Evolutionary conservation across 2,888 invertebrate species (phyloP).

Genomic region (Drosophila quinaria): DNA sequence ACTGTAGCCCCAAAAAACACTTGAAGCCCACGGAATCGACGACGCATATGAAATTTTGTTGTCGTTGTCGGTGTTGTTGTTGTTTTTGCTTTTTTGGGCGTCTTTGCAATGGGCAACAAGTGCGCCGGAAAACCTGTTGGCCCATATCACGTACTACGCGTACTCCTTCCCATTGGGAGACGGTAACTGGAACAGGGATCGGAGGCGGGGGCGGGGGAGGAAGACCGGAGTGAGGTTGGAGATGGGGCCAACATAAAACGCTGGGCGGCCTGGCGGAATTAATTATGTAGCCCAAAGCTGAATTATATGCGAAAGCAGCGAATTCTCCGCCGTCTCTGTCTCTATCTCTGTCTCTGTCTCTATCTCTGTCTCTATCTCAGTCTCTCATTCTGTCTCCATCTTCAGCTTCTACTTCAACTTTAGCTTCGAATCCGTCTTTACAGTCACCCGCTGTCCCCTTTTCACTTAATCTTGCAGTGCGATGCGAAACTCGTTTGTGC

Average conservation of each 20-base stretch:
- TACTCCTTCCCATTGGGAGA: conserved; percentile 49
- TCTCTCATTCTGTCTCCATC: conserved; percentile 22
- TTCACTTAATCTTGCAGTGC: conserved; percentile 70
- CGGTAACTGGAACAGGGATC: conserved; percentile 25
- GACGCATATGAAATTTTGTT: conserved; percentile 70
- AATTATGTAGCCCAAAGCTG: conserved; percentile 82
- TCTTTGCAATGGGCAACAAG: conserved; percentile 72
- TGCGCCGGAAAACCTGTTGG: conserved; percentile 80
- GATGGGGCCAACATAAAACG: conserved; percentile 57
- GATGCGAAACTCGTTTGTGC: conserved; percentile 80
- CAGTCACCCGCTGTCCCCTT: conserved; percentile 53
- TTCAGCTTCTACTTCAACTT: conserved; percentile 7
- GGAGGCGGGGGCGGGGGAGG: neutral
- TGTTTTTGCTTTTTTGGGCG: conserved; percentile 46
- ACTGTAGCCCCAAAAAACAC: conserved; percentile 41
- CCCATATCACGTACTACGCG: conserved; percentile 79
- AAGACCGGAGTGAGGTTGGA: neutral
- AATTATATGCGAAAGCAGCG: conserved; percentile 81
- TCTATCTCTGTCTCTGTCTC: conserved; percentile 13
- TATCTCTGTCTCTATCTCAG: conserved; percentile 9
- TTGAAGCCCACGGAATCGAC: conserved; percentile 73
- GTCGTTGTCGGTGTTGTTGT: conserved; percentile 13
- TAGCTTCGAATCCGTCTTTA: conserved; percentile 26
- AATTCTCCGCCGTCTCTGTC: conserved; percentile 43
- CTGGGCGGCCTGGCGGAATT: conserved; percentile 78